Conservation (phyloP, 2,113 vertebrate species). For the Orycteropus afer region DNA sequence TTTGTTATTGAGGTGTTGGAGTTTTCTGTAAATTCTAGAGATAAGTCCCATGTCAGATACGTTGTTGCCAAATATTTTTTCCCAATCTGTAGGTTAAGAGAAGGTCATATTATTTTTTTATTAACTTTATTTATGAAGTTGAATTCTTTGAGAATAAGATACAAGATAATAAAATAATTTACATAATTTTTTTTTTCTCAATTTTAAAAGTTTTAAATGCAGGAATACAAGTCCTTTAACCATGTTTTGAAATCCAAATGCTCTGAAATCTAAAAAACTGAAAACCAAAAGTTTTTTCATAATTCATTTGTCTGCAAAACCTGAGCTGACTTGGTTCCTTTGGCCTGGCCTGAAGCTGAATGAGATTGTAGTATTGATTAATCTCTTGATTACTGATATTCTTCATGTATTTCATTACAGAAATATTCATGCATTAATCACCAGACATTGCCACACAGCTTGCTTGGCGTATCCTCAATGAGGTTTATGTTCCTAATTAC, state of each 20-base stretch:
- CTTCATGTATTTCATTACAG: not conserved
- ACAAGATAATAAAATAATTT: constrained; percentile 10
- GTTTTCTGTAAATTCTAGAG: too few species aligned
- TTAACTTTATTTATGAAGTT: constrained; percentile 32
- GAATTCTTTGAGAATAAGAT: constrained; percentile 37
- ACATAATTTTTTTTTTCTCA: constrained; percentile 1
- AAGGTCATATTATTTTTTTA: not conserved
- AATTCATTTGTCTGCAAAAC: constrained; percentile 4
- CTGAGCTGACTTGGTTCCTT: not conserved
- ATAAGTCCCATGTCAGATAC: too few species aligned
- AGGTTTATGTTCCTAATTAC: not conserved
- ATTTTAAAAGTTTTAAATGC: constrained; percentile 34
- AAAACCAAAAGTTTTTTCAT: constrained; percentile 19
- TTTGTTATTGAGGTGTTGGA: too few species aligned
- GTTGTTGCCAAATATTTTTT: too few species aligned
- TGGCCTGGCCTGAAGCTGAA: not conserved
- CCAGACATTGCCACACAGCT: not conserved
- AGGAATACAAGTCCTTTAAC: not conserved
- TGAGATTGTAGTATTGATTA: not conserved
- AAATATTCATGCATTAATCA: not conserved
- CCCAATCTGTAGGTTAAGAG: too few species aligned
- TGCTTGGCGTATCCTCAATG: not conserved
- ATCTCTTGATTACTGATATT: not conserved
- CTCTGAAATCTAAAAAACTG: not conserved
- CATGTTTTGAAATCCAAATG: not conserved